A percentile compares a stretch with the other conserved stretches of the same genome.
Conservation (phyloP, 2,113 vertebrate genomes). For the Dunckerocampus dactyliophorus region DNA sequence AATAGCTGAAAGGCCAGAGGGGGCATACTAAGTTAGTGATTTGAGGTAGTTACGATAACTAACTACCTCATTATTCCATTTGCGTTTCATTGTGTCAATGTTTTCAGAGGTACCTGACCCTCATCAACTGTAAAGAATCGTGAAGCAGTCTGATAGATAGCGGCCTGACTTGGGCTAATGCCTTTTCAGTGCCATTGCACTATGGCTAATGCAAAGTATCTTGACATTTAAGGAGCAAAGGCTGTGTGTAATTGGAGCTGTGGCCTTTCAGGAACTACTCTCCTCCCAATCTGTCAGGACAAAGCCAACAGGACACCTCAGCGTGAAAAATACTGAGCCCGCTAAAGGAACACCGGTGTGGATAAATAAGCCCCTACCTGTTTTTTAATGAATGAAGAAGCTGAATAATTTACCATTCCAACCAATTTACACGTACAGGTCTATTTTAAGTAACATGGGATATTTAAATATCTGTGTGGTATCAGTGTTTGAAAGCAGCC, state of each 20-base stretch:
- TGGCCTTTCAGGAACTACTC: slow-evolving; percentile 63
- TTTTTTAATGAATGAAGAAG: slow-evolving; percentile 29
- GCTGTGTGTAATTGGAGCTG: slow-evolving; percentile 63
- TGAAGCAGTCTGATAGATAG: slow-evolving; percentile 58
- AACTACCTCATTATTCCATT: not conserved
- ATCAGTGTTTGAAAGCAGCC: slow-evolving; percentile 14
- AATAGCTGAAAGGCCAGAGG: too few species aligned
- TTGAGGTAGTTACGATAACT: too few species aligned
- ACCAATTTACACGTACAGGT: slow-evolving; percentile 18
- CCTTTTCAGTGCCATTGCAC: slow-evolving; percentile 61
- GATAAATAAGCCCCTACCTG: slow-evolving; percentile 28
- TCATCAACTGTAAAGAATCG: not conserved
- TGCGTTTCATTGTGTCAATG: not conserved
- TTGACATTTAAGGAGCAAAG: slow-evolving; percentile 71
- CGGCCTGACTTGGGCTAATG: slow-evolving; percentile 57
- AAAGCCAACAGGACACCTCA: slow-evolving; percentile 44
- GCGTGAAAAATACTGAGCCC: slow-evolving; percentile 33
- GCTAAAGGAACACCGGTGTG: slow-evolving; percentile 28
- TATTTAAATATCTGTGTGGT: slow-evolving; percentile 17
- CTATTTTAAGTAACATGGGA: slow-evolving; percentile 15
- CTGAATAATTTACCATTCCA: not conserved
- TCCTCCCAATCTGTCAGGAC: slow-evolving; percentile 47
- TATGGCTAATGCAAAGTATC: slow-evolving; percentile 67
- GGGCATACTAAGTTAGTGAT: too few species aligned
- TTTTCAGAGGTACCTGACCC: slow-evolving; percentile 12